Base-by-base conservation (phyloP, 2,113 vertebrate species). In the Nanorana parkeri region DNA sequence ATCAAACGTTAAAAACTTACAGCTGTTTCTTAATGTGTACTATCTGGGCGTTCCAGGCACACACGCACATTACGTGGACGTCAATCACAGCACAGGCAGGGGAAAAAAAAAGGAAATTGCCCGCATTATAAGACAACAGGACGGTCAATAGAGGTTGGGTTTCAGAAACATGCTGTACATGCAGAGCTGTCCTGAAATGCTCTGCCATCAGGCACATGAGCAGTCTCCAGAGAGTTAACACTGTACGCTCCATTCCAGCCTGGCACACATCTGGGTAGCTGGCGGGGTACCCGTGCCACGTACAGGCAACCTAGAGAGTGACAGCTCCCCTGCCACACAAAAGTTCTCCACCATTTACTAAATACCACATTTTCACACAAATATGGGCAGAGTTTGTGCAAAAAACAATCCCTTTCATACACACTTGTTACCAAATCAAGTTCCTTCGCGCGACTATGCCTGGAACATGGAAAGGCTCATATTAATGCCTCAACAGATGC, bases 21-120 rank as follows among this genome's bases (percentile, higher is more conserved):
- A 78, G 77, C 77, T 78, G 47, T 56, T 78, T 78, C 13, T 29
- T 78, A 78, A 56, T 56, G 64, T 67, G 21, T 58, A 36, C n/a
- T 56, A 32, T 65, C 26, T n/a, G 21, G 58, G 32, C 23, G 41
- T 51, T 24, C 56, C 23, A 52, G 23, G 77, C 77, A 54, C 60
- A 61, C 41, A 5, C 36, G 26, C 47, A 78, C 51, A 68, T 56
- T 68, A 68, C 26, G 55, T 56, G 52, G 11, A 17, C 60, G 55
- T 74, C 61, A 67, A 55, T 19, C 77, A 56, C 54, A 29, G 68
- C 68, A 58, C 56, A 60, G n/a, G 54, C 16, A 32, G 7, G 47
- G 26, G 1, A 17, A 13, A 13, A 28, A 1, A 13, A 15, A 28
- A 4, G n/a, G 21, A 60, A 60, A 23, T 16, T 41, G 47, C 21